phyloP scores from a whole-genome alignment of 2,113 vertebrate genomes.

The Mesoclemmys tuberculata region DNA sequence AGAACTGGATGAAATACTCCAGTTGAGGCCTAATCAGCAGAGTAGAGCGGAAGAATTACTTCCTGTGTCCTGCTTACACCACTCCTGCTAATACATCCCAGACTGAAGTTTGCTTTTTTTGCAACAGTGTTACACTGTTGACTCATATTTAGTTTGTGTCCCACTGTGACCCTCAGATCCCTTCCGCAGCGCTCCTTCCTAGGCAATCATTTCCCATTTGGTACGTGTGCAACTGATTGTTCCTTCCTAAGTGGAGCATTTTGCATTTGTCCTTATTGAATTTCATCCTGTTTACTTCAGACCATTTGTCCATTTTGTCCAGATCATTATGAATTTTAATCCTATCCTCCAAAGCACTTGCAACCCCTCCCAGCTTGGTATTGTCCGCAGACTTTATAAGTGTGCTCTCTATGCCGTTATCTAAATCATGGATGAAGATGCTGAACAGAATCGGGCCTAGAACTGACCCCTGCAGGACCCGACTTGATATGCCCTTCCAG shows the following conservation, averaged over 20 bases:
- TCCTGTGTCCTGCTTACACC: background rate
- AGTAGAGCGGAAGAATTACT: background rate
- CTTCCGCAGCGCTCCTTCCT: background rate
- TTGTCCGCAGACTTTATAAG: background rate
- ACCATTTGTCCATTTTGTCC: background rate
- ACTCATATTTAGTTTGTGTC: background rate
- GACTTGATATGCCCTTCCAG: too few relatives aligned
- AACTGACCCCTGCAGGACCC: too few relatives aligned
- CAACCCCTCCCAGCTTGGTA: background rate
- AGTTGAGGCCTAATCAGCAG: background rate
- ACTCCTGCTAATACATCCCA: background rate
- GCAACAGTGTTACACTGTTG: background rate
- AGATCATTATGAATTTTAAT: background rate
- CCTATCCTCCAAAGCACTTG: background rate
- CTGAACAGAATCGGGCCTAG: background rate
- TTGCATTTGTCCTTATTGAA: background rate
- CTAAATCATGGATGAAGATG: background rate
- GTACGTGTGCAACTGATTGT: background rate
- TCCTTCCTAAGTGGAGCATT: background rate
- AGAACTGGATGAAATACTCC: background rate
- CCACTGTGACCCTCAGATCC: background rate
- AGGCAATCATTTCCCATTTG: background rate
- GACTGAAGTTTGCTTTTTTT: background rate
- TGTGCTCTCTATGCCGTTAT: background rate
- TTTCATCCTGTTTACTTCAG: background rate